Conservation (phyloP, 2,797 vertebrate genomes). For the Dermochelys coriacea region DNA sequence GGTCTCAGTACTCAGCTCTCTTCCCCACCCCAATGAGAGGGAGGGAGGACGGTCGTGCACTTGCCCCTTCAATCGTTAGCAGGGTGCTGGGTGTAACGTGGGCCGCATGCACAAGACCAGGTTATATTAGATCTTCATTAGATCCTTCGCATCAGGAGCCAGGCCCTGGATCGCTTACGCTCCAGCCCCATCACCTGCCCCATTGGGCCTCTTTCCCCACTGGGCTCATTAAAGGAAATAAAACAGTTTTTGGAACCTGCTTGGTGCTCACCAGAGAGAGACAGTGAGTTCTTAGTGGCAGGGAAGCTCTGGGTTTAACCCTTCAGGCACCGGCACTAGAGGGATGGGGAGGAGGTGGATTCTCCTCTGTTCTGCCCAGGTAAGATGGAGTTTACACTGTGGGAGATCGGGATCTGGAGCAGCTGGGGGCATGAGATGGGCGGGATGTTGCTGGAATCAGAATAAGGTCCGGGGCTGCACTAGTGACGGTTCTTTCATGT, state of each 20-base stretch:
- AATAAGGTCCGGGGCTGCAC: not conserved
- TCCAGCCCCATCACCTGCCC: not conserved
- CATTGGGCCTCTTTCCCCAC: not conserved
- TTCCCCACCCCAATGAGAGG: not conserved
- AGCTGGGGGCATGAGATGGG: not conserved
- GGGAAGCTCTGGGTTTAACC: not conserved
- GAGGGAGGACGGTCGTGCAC: not conserved
- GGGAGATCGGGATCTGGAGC: not conserved
- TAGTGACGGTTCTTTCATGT: not conserved
- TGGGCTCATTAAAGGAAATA: not conserved
- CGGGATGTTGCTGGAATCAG: not conserved
- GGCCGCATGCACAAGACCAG: not conserved
- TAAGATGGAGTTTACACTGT: not conserved
- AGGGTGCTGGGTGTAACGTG: not conserved
- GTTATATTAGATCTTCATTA: not conserved
- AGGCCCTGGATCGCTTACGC: not conserved
- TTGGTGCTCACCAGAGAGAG: not conserved
- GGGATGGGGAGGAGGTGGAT: not conserved
- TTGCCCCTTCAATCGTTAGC: not conserved
- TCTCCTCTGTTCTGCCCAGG: not conserved
- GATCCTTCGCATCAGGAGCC: not conserved
- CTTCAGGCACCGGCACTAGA: not conserved
- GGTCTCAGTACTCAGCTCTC: not conserved
- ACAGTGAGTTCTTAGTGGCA: not conserved
- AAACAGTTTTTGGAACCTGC: constrained; percentile 1